Base-by-base conservation (phyloP, 2,888 invertebrate species). In the Deilephila porcellus region DNA sequence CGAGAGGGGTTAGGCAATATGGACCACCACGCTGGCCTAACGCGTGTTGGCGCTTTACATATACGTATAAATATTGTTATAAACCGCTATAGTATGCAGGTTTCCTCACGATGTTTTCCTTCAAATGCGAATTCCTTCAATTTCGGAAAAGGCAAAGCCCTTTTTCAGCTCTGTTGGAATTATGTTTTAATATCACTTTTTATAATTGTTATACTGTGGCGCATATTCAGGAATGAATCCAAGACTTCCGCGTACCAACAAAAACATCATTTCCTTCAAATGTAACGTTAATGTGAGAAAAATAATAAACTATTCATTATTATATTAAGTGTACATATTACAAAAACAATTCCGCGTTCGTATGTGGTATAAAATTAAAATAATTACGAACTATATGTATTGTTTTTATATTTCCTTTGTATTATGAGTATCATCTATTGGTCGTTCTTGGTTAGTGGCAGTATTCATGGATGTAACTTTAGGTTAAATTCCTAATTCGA, bases 241-340 rank as follows among this genome's bases (percentile, higher is more conserved):
- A 56, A n/a, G 6, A 56, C 56, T 56, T 56, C 56, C 56, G 56
- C 56, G n/a, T 56, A n/a, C 1, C 56, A 56, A 19, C 4, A n/a
- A 56, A n/a, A 56, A n/a, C 56, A n/a, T 56, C 19, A 17, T 52
- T 67, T 67, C 67, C 67, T 67, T 17, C 25, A 52, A 25, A 67
- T 25, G 52, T 25, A 11, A 17, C 25, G 45, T 14, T 67, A 67
- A 67, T 67, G 67, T 67, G 67, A 52, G 67, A 67, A 67, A 67
- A 67, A 17, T 37, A 25, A 19, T 11, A 63, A 63, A 19, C 17
- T 52, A 52, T 52, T 25, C 67, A 25, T 67, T 52, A 67, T 67
- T 25, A 25, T 52, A 52, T 52, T 52, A 67, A 67, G 52, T 67
- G 45, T 4, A 67, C 14, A 14, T 45, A 45, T 45, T 45, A 14